phyloP scores from a whole-genome alignment of 2,797 vertebrate genomes.

The Alosa sapidissima region DNA sequence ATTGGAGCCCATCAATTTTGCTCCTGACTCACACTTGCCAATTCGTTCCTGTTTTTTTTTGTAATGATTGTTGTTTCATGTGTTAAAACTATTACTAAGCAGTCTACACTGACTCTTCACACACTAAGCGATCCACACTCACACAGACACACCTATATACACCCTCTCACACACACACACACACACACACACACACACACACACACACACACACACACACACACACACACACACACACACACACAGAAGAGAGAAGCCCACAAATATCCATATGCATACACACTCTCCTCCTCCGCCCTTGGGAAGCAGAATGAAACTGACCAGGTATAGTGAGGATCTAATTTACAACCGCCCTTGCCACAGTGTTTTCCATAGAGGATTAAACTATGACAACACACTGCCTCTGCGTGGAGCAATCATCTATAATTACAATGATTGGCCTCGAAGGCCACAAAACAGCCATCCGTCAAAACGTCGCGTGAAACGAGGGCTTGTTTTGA shows the following conservation, averaged over 20 bases:
- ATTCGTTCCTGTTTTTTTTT: not conserved
- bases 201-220: too few relatives aligned
- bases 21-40: not conserved
- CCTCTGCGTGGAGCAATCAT: not conserved
- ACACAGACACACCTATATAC: not conserved
- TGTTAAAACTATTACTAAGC: not conserved
- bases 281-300: not conserved
- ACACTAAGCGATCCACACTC: not conserved
- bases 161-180: not conserved
- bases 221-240: not conserved
- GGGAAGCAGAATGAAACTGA: not conserved
- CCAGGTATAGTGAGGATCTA: not conserved
- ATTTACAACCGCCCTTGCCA: not conserved
- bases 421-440: constrained; percentile 1
- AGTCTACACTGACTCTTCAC: not conserved
- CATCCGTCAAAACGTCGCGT: not conserved
- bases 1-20: constrained; percentile 12
- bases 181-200: not conserved
- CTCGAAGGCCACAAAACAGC: not conserved
- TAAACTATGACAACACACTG: not conserved
- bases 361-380: not conserved
- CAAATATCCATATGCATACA: not conserved
- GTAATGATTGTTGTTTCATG: not conserved
- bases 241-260: not conserved
- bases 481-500: not conserved